A percentile compares a stretch with the other conserved stretches of the same genome.
These are phyloP conservation scores for Tipula helvola DNA, from an alignment of 2,888 invertebrate species.

Conservation along the genomic window DNA sequence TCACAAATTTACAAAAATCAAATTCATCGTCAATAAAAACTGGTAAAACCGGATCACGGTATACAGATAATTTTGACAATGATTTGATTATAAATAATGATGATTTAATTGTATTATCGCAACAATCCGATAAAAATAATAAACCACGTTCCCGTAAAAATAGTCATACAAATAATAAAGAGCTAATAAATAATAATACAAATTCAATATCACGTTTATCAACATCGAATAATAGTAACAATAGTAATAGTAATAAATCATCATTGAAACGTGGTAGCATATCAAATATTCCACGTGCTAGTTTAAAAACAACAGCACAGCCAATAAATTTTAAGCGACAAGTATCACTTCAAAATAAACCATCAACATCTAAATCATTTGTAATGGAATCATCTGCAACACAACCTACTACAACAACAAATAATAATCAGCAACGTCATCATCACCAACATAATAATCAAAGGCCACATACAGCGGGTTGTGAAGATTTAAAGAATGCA, in stretches of 20 bases:
- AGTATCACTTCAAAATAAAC: slow-evolving; percentile 16
- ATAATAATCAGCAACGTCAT: neutral
- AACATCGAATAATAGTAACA: neutral
- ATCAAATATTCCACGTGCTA: slow-evolving; percentile 31
- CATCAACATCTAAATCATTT: slow-evolving; percentile 11
- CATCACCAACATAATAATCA: slow-evolving; percentile 12
- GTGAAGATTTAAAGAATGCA: slow-evolving; percentile 19
- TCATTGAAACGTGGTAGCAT: slow-evolving; percentile 23
- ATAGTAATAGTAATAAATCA: slow-evolving; percentile 14
- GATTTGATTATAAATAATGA: neutral
- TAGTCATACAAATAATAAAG: slow-evolving; percentile 11
- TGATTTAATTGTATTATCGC: slow-evolving; percentile 11
- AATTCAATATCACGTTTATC: neutral
- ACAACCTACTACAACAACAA: slow-evolving; percentile 10
- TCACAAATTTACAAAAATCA: slow-evolving; percentile 18
- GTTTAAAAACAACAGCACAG: slow-evolving; percentile 20
- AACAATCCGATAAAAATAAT: neutral
- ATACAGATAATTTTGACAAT: neutral
- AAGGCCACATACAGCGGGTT: slow-evolving; percentile 22
- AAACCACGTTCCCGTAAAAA: neutral
- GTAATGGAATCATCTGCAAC: slow-evolving; percentile 13
- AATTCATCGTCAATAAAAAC: slow-evolving; percentile 12
- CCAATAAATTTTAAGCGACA: slow-evolving; percentile 16
- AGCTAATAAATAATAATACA: neutral
- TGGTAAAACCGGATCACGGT: neutral